Evolutionary conservation across 2,113 vertebrate species (phyloP).

Genomic region (Hyla sarda): DNA sequence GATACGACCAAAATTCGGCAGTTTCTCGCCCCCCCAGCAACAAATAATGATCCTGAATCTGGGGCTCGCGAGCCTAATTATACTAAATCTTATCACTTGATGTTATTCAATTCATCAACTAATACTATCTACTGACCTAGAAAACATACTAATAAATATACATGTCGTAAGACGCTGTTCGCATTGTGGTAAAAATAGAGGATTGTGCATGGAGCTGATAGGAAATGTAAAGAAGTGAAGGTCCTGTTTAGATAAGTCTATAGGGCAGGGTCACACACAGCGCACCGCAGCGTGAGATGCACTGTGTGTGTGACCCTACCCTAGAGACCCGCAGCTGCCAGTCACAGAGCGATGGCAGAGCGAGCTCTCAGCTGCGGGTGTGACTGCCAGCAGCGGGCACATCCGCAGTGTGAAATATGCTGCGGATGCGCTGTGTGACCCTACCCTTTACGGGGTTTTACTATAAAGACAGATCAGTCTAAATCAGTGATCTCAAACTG

Average conservation of each 20-base stretch:
- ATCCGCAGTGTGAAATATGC: too few species aligned
- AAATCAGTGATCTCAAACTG: too few species aligned
- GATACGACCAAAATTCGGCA: neutral
- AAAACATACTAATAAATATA: neutral
- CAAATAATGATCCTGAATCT: neutral
- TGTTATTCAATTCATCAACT: constrained; percentile 1
- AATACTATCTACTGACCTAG: constrained; percentile 10
- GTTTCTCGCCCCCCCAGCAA: neutral
- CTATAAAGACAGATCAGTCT: too few species aligned
- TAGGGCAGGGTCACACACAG: too few species aligned
- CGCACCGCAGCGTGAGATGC: too few species aligned
- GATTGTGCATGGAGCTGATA: neutral
- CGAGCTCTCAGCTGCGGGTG: too few species aligned
- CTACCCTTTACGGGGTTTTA: too few species aligned
- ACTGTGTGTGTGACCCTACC: too few species aligned
- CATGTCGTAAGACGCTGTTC: neutral
- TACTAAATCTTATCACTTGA: neutral
- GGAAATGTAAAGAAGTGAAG: neutral
- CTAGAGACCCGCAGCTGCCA: too few species aligned
- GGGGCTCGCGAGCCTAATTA: neutral
- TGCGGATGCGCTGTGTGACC: too few species aligned
- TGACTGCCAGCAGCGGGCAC: too few species aligned
- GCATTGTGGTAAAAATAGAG: neutral
- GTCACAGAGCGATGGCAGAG: too few species aligned
- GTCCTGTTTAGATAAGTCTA: neutral